Evolutionary conservation across 2,888 invertebrate species (phyloP), one percentile per base, ranked within the genome.

Genomic region (Andrena hattorfiana): DNA sequence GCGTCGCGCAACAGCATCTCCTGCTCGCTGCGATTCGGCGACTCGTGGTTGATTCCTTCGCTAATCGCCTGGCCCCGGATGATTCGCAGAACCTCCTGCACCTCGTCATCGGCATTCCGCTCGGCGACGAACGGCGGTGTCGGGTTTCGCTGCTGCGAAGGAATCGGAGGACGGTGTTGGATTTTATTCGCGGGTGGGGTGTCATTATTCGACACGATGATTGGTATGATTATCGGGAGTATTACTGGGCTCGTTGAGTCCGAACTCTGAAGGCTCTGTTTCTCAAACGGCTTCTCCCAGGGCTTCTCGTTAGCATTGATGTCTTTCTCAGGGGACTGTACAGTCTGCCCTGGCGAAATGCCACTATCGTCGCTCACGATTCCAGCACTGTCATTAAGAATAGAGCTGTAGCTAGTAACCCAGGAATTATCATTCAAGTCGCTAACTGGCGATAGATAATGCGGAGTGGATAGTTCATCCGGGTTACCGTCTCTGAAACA

Each of bases 21-120:
- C 3, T 86, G 85, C 63, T 89, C 84, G 2, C 13, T 35, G 6
- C 90, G 85, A 78, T 77, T 88, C 1, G 90, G 86, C 1, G 88
- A 89, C 56, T 87, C 89, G n/a, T 87, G 88, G 73, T 90, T 83
- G 2, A 83, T 71, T 0, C 42, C 70, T 13, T 67, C 30, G 6
- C 10, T 69, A 13, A 23, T 54, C 7, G 20, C 26, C 16, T 28
- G 20, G 5, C 71, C 64, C 5, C 85, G 75, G 0, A 63, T 63
- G 23, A 87, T 87, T 26, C 83, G 68, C 13, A 86, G 23, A 0
- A 87, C 78, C 62, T 88, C 87, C 23, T 87, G 81, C 7, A 87
- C 28, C 0, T 87, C 88, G 7, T 85, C 71, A 6, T 81, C 63
- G 6, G 66, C 6, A n/a, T 20, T 51, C 6, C 30, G 13, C 2